phyloP scores from a whole-genome alignment of 2,113 vertebrate species.

The Scartelaos histophorus region DNA sequence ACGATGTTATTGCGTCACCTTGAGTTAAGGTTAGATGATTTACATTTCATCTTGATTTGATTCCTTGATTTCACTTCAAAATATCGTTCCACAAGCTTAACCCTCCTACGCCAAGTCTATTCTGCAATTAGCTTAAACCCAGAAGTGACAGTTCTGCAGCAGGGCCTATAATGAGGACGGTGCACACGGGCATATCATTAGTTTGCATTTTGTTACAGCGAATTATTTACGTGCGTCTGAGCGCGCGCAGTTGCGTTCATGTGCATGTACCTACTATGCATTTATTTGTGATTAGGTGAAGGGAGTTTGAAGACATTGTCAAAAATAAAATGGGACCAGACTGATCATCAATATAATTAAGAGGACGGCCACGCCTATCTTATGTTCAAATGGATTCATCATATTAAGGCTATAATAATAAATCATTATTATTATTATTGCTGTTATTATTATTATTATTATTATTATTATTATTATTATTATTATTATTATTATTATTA shows the following conservation, averaged over 20 bases:
- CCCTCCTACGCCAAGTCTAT: slow-evolving; percentile 48
- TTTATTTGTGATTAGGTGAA: background rate
- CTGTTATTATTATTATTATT: background rate
- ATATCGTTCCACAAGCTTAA: slow-evolving; percentile 70
- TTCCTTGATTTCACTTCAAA: background rate
- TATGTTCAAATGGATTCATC: background rate
- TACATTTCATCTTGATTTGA: slow-evolving; percentile 20
- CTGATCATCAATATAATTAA: slow-evolving; percentile 58
- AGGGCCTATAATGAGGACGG: slow-evolving; percentile 64
- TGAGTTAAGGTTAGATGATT: too few species aligned
- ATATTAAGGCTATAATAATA: background rate
- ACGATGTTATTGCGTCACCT: too few species aligned
- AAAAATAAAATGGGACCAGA: slow-evolving; percentile 14
- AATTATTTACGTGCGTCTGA: slow-evolving; percentile 52
- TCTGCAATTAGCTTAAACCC: slow-evolving; percentile 65
- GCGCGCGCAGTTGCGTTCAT: slow-evolving; percentile 23
- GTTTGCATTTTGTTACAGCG: slow-evolving; percentile 43
- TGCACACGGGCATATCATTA: slow-evolving; percentile 58
- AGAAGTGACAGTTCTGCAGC: slow-evolving; percentile 63
- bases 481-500: slow-evolving; percentile 2
- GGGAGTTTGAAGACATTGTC: background rate
- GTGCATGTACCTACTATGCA: background rate
- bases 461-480: slow-evolving; percentile 1
- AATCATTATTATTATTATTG: background rate
- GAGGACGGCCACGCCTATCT: background rate